Base-by-base conservation (phyloP, 2,113 vertebrate species). In the Burhinus oedicnemus region DNA sequence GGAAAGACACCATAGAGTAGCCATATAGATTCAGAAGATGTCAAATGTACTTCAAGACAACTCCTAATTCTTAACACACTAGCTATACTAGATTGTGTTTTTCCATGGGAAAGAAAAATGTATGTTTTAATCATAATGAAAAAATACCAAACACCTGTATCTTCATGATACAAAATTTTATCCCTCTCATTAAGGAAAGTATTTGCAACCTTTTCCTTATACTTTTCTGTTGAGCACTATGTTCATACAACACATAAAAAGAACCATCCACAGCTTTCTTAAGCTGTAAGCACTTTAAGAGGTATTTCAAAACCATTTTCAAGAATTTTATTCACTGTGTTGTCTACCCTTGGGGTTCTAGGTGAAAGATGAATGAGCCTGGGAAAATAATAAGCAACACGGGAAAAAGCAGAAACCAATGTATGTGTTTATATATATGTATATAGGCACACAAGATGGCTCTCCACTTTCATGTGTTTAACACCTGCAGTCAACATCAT, bases 211-310 rank as follows among this genome's bases (percentile, higher is more conserved):
- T 80, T 25, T 83, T 77, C 32, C 25, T 87, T 77, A 25, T 3
- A 11, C 21, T 72, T 44, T 87, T 30, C 78, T 66, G 15, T 52
- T 58, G 40, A 93, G 18, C 11, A 27, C 25, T 66, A 6, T 42
- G 10, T 29, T 69, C 36, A 38, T 21, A 76, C 25, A 21, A 21
- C 15, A 34, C 30, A 69, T 0, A 3, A 19, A 15, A 32, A 30
- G 71, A 34, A 11, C 2, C 2, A 36, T 12, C 14, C 0, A 2
- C 0, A 4, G 11, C 13, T 47, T 88, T 70, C 44, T 82, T 45
- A 38, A 85, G 51, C 11, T 49, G 10, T 23, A 58, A 52, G 9
- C 10, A 8, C 7, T 66, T 71, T 15, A 57, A 62, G 55, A 65
- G 8, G 4, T 26, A 58, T 54, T 86, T 71, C 17, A 71, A 75